These are phyloP conservation scores for Ormyrus nitidulus DNA, from an alignment of 2,888 invertebrate genomes.

Conservation along the genomic window DNA sequence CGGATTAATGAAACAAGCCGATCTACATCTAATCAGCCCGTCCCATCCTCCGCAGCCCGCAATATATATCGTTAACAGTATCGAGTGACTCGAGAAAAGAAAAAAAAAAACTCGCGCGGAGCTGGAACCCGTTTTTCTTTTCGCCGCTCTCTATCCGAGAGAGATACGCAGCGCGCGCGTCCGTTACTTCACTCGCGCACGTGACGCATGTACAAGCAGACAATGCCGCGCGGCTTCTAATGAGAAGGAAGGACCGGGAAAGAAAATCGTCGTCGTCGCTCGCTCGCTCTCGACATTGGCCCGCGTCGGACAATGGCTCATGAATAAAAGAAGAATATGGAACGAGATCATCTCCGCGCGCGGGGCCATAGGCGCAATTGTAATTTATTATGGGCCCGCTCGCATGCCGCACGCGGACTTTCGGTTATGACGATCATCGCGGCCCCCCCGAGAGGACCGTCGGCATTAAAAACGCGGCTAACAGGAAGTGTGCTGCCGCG, in stretches of 20 bases:
- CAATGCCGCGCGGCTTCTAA: too few species aligned
- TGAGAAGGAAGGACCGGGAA: too few species aligned
- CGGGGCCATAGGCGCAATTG: background rate
- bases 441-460: background rate
- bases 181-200: too few species aligned
- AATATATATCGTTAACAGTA: too few species aligned
- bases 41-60: background rate
- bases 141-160: background rate
- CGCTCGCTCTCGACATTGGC: too few species aligned
- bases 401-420: conserved; percentile 9
- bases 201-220: too few species aligned
- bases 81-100: background rate
- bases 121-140: conserved; percentile 30
- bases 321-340: conserved; percentile 27
- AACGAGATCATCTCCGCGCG: conserved; percentile 12
- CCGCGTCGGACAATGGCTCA: conserved; percentile 17
- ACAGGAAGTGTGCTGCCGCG: too few species aligned
- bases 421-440: conserved; percentile 3
- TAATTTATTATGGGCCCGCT: conserved; percentile 9
- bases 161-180: too few species aligned
- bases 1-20: conserved; percentile 17
- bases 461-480: background rate
- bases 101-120: background rate
- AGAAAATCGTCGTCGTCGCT: too few species aligned
- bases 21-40: conserved; percentile 10